Conservation (phyloP, 2,113 vertebrate species). For the Sprattus sprattus region DNA sequence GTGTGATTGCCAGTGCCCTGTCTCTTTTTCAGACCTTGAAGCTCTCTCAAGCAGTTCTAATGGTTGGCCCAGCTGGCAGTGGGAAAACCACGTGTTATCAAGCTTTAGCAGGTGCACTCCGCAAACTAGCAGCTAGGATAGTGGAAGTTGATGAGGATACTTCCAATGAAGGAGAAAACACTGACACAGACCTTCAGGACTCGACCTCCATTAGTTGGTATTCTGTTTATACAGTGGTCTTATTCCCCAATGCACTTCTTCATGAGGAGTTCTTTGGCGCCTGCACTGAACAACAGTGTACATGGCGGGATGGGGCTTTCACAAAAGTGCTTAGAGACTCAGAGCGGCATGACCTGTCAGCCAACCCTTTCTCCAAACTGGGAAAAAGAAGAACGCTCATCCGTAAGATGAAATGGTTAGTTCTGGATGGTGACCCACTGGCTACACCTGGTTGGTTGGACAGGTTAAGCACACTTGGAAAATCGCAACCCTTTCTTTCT, state of each 20-base stretch:
- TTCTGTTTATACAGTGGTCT: conserved; percentile 63
- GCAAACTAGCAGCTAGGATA: conserved; percentile 57
- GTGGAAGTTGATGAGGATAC: conserved; percentile 23
- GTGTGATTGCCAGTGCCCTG: conserved; percentile 57
- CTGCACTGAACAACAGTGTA: conserved; percentile 51
- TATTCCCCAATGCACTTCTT: conserved; percentile 78
- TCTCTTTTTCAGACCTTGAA: conserved; percentile 73
- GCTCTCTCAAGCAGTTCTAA: conserved; percentile 64
- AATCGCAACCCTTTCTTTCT: conserved; percentile 58
- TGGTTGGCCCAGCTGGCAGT: conserved; percentile 78
- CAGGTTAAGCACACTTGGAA: conserved; percentile 68
- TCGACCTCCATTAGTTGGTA: conserved; percentile 36
- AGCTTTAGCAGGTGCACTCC: conserved; percentile 71
- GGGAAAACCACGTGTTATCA: conserved; percentile 80
- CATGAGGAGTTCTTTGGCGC: conserved; percentile 74
- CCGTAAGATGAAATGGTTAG: conserved; percentile 70
- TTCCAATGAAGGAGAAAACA: not conserved
- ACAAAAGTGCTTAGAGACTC: conserved; percentile 60
- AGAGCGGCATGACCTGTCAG: conserved; percentile 16
- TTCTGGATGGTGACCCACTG: conserved; percentile 76
- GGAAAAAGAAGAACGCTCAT: conserved; percentile 13
- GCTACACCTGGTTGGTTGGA: conserved; percentile 74
- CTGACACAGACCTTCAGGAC: conserved; percentile 23
- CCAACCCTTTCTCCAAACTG: conserved; percentile 8
- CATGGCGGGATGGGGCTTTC: conserved; percentile 71